Percentiles rank a stretch among this genome's conserved stretches.
phyloP scores from a whole-genome alignment of 53 echinoderm and acorn worm species.

The Hippasteria phrygiana region DNA sequence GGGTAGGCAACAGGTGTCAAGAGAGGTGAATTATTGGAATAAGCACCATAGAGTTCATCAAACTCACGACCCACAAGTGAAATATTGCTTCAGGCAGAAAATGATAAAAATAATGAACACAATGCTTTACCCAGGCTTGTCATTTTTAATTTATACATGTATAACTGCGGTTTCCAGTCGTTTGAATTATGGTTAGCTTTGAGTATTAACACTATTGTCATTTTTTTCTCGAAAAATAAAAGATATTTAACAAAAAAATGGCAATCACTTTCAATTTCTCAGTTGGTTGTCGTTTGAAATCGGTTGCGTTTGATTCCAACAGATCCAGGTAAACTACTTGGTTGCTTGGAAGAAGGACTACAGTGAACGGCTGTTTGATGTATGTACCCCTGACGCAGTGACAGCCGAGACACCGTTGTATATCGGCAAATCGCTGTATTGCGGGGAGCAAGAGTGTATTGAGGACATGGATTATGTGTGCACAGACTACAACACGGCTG shows the following conservation, averaged over 20 bases:
- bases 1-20: conserved; percentile 6
- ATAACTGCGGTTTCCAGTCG: no score
- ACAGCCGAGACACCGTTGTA: background rate
- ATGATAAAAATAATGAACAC: no score
- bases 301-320: background rate
- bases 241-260: no score
- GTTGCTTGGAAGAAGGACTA: conserved; percentile 60
- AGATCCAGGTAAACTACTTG: conserved; percentile 53
- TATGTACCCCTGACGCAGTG: conserved; percentile 18
- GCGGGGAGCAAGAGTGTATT: background rate
- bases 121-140: no score
- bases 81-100: no score
- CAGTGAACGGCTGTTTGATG: conserved; percentile 38
- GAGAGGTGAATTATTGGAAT: no score
- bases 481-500: conserved; percentile 51
- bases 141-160: no score
- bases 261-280: background rate
- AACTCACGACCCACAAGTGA: no score
- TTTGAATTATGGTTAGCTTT: no score
- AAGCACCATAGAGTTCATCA: no score
- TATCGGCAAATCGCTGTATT: conserved; percentile 25
- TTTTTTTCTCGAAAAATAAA: no score
- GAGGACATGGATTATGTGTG: conserved; percentile 54
- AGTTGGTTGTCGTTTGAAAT: background rate
- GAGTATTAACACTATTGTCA: no score